These are phyloP conservation scores for Ammodramus savannarum DNA, from an alignment of 2,113 vertebrate genomes.

Conservation along the genomic window DNA sequence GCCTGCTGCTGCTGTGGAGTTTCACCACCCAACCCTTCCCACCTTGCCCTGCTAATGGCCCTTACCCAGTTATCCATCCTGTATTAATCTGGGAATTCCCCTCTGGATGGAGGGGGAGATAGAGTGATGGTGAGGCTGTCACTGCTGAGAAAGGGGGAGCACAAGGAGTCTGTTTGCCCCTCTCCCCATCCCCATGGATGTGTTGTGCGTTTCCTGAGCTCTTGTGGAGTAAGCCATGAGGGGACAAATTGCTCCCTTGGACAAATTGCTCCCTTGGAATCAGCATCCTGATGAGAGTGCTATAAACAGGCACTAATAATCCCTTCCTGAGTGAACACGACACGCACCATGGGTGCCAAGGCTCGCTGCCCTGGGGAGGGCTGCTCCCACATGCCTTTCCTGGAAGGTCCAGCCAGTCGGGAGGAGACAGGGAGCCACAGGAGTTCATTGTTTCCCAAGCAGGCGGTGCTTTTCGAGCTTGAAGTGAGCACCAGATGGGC, in stretches of 20 bases:
- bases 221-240: neutral
- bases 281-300: neutral
- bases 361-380: neutral
- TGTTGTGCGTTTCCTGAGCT: neutral
- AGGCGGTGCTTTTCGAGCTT: conserved; percentile 54
- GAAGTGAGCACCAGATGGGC: conserved; percentile 69
- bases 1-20: neutral
- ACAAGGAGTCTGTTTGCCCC: accelerated
- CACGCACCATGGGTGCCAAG: neutral
- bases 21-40: neutral
- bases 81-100: accelerated
- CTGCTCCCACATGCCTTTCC: neutral
- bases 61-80: neutral
- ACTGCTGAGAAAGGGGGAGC: neutral
- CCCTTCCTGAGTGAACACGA: neutral
- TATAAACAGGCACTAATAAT: accelerated
- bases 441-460: conserved; percentile 56
- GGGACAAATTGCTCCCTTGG: neutral
- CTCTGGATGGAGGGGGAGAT: neutral
- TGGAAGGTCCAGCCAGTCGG: neutral
- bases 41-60: neutral
- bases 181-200: accelerated
- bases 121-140: neutral
- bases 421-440: neutral
- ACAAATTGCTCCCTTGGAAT: neutral